Evolutionary conservation across 2,888 invertebrate genomes (phyloP), one percentile per base, ranked within the genome.

Genomic region (Scaptomyza reducta): DNA sequence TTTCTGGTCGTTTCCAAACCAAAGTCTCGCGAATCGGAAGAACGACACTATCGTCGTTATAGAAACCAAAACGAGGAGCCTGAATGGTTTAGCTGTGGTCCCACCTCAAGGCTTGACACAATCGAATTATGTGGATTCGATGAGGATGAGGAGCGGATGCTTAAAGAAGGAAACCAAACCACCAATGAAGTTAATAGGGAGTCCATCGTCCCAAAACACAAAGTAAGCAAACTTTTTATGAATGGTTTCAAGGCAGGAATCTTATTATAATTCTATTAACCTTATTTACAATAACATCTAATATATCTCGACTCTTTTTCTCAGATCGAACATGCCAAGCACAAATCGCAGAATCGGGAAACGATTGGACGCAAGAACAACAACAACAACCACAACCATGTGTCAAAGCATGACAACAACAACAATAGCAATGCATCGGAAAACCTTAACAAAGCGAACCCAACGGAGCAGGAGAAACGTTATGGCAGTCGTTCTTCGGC

Each of bases 21-120:
- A 0, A 90, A 87, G 55, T 83, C 90, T 3, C 81, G 87, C 0
- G 89, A 89, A 11, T 57, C 70, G 0, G 91, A 90, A 7, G 91
- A 90, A n/a, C 82, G 77, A 5, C 80, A 87, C 27, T 74, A 85
- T 66, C 79, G 87, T 31, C 89, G 89, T 18, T 89, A 88, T 64
- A 83, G 81, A 54, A 89, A 90, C 55, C 82, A 79, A 45, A 91
- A 77, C 60, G 91, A 91, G 11, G 91, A 91, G 55, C 91, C 91
- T 0, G 91, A 91, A 54, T 91, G 91, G 91, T 91, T 91, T 59
- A 91, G 91, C 58, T 90, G 90, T 66, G 91, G 91, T 6, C 91
- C 91, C 25, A 91, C 90, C 27, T 91, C 91, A 4, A 81, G 91
- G 46, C 77, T 91, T 47, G 91, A 91, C 62, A 90, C 90, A 9